Percentiles rank a stretch among this genome's conserved stretches.
Conservation (phyloP, 1,140 invertebrate genomes). For the Aphaenogaster ashmeadi region DNA sequence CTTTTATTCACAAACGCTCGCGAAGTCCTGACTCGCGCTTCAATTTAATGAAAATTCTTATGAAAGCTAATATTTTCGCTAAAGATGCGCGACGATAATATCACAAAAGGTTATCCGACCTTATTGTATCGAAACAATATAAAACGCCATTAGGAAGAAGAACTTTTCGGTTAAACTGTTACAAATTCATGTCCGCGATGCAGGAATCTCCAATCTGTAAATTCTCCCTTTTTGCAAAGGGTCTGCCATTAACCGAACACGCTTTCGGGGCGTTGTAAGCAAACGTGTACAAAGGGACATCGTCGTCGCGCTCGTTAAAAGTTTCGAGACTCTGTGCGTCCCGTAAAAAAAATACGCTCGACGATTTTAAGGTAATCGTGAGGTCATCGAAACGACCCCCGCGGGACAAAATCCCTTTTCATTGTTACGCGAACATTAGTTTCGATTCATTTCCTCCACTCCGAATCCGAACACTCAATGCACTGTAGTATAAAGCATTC, state of each 20-base stretch:
- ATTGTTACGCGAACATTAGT: neutral
- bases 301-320: slow-evolving; percentile 59
- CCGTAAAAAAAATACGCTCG: slow-evolving; percentile 44
- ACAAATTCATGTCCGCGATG: neutral
- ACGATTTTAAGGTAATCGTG: slow-evolving; percentile 34
- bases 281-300: neutral
- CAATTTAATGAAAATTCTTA: slow-evolving; percentile 68
- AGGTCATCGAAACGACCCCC: slow-evolving; percentile 15
- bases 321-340: slow-evolving; percentile 23
- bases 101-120: neutral
- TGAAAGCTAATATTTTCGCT: slow-evolving; percentile 32
- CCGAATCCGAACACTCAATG: neutral
- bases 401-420: neutral
- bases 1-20: slow-evolving; percentile 65
- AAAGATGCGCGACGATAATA: neutral
- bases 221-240: neutral
- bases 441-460: neutral
- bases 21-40: neutral
- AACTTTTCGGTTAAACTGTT: neutral
- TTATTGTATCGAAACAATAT: slow-evolving; percentile 17
- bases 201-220: neutral
- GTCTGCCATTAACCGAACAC: neutral
- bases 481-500: neutral
- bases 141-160: neutral
- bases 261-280: neutral